Percentiles rank a stretch among this genome's conserved stretches.
Evolutionary conservation across 2,797 vertebrate species (phyloP).

Genomic region (Pseudomugil gertrudae): DNA sequence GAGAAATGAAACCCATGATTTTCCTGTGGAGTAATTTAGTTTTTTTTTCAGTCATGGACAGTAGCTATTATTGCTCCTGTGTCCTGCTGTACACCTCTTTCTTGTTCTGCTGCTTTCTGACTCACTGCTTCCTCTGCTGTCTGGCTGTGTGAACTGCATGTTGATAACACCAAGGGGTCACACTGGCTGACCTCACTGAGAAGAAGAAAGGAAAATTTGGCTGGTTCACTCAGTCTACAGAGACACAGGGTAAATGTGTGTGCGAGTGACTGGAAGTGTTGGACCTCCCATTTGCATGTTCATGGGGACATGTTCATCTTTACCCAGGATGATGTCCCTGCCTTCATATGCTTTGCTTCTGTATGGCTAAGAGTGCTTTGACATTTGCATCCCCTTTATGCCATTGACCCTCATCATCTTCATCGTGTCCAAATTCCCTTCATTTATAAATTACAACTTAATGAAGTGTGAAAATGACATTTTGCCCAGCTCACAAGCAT

Average conservation of each 20-base stretch:
- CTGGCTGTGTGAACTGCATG: constrained; percentile 86
- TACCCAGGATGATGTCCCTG: constrained; percentile 19
- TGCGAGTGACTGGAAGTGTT: constrained; percentile 34
- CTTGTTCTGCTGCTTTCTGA: constrained; percentile 64
- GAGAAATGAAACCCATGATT: background rate
- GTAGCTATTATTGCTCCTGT: constrained; percentile 48
- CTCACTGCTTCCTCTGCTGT: constrained; percentile 87
- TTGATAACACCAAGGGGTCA: constrained; percentile 90
- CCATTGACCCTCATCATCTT: constrained; percentile 12
- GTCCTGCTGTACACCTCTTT: constrained; percentile 45
- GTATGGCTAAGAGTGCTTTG: constrained; percentile 22
- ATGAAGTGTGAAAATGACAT: background rate
- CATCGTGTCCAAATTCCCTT: constrained; percentile 2
- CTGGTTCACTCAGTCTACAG: constrained; percentile 93
- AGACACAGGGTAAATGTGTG: constrained; percentile 93
- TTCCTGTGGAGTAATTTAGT: constrained; percentile 1
- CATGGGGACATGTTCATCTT: constrained; percentile 38
- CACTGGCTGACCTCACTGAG: constrained; percentile 93
- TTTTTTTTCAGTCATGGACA: constrained; percentile 37
- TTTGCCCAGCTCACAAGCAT: background rate
- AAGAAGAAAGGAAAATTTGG: constrained; percentile 96
- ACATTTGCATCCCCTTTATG: constrained; percentile 27
- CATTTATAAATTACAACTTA: background rate
- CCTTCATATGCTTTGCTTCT: constrained; percentile 40
- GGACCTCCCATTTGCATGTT: constrained; percentile 25